These are phyloP conservation scores for Phaethon lepturus DNA, from an alignment of 2,113 vertebrate species.

Conservation along the genomic window DNA sequence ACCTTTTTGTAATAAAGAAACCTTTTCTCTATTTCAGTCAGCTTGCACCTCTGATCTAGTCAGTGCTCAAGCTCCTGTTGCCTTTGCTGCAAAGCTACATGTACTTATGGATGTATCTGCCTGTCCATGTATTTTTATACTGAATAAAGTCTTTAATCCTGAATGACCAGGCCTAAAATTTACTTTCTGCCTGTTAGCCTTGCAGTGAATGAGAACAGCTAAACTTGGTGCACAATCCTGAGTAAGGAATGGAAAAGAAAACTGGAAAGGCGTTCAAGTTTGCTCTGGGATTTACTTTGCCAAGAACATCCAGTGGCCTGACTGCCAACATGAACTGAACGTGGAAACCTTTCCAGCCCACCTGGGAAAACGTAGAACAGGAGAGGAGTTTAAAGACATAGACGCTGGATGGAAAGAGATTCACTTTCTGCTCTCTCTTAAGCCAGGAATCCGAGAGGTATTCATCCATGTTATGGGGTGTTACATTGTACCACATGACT, in stretches of 20 bases:
- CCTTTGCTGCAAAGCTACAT: neutral
- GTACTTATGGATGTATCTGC: neutral
- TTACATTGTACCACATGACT: neutral
- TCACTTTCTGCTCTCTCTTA: neutral
- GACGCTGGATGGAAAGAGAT: neutral
- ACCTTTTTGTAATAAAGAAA: neutral
- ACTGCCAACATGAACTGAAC: neutral
- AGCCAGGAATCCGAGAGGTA: neutral
- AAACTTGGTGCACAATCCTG: neutral
- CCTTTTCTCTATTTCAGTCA: neutral
- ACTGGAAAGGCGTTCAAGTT: neutral
- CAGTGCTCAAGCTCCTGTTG: neutral
- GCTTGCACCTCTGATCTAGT: neutral
- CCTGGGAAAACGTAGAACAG: neutral
- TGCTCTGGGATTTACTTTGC: constrained; percentile 25
- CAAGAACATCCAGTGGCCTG: constrained; percentile 22
- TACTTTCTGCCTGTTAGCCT: neutral
- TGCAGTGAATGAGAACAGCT: neutral
- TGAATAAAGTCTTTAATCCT: neutral
- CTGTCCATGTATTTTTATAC: neutral
- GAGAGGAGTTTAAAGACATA: neutral
- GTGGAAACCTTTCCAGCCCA: neutral
- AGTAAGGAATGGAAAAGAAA: constrained; percentile 9
- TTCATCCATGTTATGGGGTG: neutral
- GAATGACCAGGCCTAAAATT: neutral